phyloP scores from a whole-genome alignment of 2,113 vertebrate species.

The Xenopus tropicalis region UCB_Xtro_10.0 CM004452.2:6982001-6982500 shows the following conservation, averaged over 20 bases:
- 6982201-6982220: conserved; percentile 19
- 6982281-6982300: conserved; percentile 7
- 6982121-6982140: neutral
- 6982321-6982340: neutral
- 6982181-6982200: conserved; percentile 29
- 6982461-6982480: too few species aligned
- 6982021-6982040: too few species aligned
- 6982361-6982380: neutral
- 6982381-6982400: neutral
- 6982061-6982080: neutral
- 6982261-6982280: conserved; percentile 10
- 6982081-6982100: neutral
- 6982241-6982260: conserved; percentile 16
- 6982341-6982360: neutral
- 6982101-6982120: neutral
- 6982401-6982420: too few species aligned
- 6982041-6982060: neutral
- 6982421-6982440: too few species aligned
- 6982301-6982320: neutral
- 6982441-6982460: too few species aligned
- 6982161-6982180: conserved; percentile 2
- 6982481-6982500: too few species aligned
- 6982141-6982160: neutral
- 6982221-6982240: conserved; percentile 23
- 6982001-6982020: neutral